Conservation (phyloP, 1,140 invertebrate species). For the Brachionus angularis region DNA sequence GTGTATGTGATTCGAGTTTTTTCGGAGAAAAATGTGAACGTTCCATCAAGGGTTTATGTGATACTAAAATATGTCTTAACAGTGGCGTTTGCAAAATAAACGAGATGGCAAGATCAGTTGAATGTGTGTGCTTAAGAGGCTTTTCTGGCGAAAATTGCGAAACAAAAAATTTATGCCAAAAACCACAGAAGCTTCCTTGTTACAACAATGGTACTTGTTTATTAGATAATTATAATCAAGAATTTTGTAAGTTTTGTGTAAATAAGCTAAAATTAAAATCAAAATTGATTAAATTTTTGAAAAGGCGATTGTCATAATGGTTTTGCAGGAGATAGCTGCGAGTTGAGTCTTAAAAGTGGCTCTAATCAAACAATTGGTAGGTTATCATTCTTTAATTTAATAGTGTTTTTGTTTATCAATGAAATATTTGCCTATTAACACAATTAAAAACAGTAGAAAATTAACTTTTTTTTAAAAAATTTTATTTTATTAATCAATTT, state of each 20-base stretch:
- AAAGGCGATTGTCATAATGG: constrained; percentile 37
- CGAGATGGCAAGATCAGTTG: not conserved
- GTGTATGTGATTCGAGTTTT: constrained; percentile 26
- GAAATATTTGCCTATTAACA: not conserved
- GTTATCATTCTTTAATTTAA: not conserved
- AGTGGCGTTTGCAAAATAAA: constrained; percentile 18
- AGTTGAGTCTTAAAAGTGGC: constrained; percentile 24
- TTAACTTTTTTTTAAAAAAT: not conserved
- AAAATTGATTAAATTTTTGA: not conserved
- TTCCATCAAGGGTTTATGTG: constrained; percentile 24
- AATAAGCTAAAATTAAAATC: not conserved
- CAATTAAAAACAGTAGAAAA: too few species aligned
- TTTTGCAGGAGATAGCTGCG: constrained; percentile 40
- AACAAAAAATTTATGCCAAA: not conserved
- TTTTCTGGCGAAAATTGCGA: constrained; percentile 17
- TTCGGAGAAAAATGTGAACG: constrained; percentile 39
- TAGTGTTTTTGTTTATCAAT: not conserved
- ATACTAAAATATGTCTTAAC: not conserved
- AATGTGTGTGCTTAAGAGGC: constrained; percentile 6
- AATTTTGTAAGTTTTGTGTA: constrained; percentile 27
- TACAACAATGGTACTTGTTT: constrained; percentile 42
- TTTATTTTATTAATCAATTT: not conserved
- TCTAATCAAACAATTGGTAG: constrained; percentile 36
- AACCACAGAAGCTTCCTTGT: constrained; percentile 9
- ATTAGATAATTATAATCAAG: constrained; percentile 17